Conservation (phyloP, 2,113 vertebrate species). For the Rhynchomys soricoides region DNA sequence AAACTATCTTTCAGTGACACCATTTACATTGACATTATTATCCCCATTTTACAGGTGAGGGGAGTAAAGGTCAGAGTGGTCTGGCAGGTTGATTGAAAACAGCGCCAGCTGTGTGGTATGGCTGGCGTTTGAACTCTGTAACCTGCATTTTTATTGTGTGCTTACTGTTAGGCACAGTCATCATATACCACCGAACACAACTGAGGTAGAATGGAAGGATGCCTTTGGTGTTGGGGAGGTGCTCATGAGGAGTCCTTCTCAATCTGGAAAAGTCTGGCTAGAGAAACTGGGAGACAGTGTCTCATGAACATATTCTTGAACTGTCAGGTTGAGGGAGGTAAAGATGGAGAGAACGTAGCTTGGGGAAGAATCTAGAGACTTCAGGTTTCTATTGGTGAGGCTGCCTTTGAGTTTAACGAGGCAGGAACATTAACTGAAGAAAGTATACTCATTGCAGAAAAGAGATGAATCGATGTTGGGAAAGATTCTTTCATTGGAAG, state of each 20-base stretch:
- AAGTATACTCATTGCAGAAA: not conserved
- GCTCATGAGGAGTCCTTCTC: not conserved
- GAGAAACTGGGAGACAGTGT: not conserved
- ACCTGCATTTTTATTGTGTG: not conserved
- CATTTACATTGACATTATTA: not conserved
- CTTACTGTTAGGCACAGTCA: not conserved
- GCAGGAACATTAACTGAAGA: not conserved
- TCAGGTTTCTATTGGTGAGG: no score
- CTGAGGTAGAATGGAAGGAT: not conserved
- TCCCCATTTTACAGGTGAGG: not conserved
- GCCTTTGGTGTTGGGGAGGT: not conserved
- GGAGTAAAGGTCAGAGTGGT: not conserved
- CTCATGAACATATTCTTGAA: not conserved
- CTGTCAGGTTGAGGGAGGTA: not conserved
- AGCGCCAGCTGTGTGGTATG: not conserved
- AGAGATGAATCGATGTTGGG: not conserved
- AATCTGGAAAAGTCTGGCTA: not conserved
- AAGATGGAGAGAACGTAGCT: not conserved
- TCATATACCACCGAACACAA: no score
- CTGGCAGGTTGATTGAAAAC: not conserved
- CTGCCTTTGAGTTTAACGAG: not conserved
- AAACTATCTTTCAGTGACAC: not conserved
- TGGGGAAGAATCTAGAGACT: not conserved
- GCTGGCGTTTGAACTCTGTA: not conserved
- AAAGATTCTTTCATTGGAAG: not conserved